Percentiles rank a stretch among this genome's conserved stretches.
phyloP scores from a whole-genome alignment of 2,888 invertebrate genomes.

The Nymphalis c-album region DNA sequence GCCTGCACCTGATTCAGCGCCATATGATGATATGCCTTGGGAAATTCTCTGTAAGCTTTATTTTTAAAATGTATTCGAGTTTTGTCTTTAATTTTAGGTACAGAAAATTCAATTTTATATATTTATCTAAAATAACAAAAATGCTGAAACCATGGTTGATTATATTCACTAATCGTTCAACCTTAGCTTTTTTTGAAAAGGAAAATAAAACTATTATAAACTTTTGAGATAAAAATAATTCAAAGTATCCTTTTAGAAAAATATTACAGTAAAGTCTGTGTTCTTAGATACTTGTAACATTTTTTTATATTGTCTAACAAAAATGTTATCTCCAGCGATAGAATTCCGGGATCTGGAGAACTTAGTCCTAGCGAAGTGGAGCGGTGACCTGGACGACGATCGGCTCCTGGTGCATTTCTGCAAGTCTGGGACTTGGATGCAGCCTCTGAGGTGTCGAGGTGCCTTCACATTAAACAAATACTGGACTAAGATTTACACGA shows the following conservation, averaged over 20 bases:
- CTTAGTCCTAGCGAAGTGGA: conserved; percentile 90
- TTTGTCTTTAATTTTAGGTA: no score
- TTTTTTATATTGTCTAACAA: not conserved
- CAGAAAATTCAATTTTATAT: no score
- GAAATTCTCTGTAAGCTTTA: conserved; percentile 85
- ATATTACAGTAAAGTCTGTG: no score
- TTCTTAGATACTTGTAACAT: no score
- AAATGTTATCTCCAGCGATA: conserved; percentile 74
- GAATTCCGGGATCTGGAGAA: conserved; percentile 86
- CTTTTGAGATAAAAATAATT: no score
- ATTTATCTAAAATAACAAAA: no score
- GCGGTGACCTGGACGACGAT: conserved; percentile 89
- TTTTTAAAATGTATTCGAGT: not conserved
- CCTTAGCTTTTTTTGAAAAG: no score
- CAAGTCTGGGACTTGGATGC: conserved; percentile 75
- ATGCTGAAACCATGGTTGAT: no score
- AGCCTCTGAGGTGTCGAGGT: conserved; percentile 83
- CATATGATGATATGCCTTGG: conserved; percentile 84
- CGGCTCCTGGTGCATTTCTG: conserved; percentile 85
- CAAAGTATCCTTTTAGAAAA: no score
- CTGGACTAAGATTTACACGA: conserved; percentile 85
- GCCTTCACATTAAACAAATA: conserved; percentile 86
- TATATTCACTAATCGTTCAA: no score
- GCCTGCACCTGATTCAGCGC: conserved; percentile 81
- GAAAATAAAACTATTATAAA: no score